Evolutionary conservation across 2,888 invertebrate genomes (phyloP), one percentile per base, ranked within the genome.

Genomic region (Tricholauxania praeusta): DNA sequence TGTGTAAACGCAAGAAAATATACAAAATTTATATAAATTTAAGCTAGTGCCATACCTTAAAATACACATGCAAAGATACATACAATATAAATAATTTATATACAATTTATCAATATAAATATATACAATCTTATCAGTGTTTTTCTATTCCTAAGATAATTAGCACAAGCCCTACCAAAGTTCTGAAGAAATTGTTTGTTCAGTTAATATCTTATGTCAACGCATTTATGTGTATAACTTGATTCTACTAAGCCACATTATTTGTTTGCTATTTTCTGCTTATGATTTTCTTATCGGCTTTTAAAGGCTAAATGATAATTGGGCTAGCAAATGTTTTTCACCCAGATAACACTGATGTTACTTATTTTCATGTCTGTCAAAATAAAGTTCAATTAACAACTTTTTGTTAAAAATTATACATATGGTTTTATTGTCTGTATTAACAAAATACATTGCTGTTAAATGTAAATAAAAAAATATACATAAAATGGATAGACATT

Each of bases 1-100:
- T 98, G 83, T 53, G 53, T 32, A 67, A 71, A 48, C 39, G 55
- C 19, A n/a, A n/a, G n/a, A n/a, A 71, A 8, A 73, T 1, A 22
- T 22, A 22, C 22, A 22, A 55, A 52, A 39, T 69, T 71, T 55
- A 66, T 71, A 71, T 72, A 68, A 72, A 72, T 71, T 10, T 59
- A 49, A 63, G 52, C 55, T 12, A 60, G 3, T 15, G 57, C n/a
- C 12, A 64, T 19, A 65, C 52, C 19, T 64, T n/a, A 51, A 49
- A 57, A 17, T 39, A 12, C n/a, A 51, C 51, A 39, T 39, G 57
- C 17, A 17, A 17, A 6, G 28, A 28, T 28, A 28, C 3, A 28
- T 28, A 28, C 28, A 28, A 28, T 28, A 28, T 4, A 28, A 28
- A 28, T 28, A 4, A 39, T 6, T 7, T 39, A 39, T 39, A 10